Evolutionary conservation across 1,140 invertebrate genomes (phyloP).

Genomic region (Brachionus asplanchnoidis): DNA sequence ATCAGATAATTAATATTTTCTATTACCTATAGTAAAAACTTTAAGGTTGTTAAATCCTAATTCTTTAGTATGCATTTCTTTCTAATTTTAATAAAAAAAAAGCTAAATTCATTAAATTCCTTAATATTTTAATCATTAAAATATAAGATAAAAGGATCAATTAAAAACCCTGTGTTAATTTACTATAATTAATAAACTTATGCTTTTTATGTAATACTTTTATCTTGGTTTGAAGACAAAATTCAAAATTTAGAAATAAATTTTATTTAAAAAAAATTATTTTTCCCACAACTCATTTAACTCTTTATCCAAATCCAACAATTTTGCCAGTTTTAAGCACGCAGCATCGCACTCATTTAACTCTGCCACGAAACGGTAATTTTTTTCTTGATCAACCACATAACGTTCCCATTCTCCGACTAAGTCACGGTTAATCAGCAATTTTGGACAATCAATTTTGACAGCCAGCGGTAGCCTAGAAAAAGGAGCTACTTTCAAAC

Average conservation of each 20-base stretch:
- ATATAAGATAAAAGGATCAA: too few species aligned
- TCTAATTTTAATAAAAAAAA: too few species aligned
- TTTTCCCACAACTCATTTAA: not conserved
- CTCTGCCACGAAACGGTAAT: not conserved
- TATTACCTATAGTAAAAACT: too few species aligned
- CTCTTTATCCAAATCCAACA: not conserved
- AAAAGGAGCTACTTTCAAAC: conserved; percentile 87
- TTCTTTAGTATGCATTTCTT: too few species aligned
- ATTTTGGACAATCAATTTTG: not conserved
- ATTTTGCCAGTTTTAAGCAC: not conserved
- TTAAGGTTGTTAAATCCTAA: too few species aligned
- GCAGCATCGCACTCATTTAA: conserved; percentile 3
- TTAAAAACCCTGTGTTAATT: too few species aligned
- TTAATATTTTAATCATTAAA: too few species aligned
- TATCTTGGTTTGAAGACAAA: not conserved
- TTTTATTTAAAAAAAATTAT: not conserved
- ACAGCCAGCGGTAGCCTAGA: not conserved
- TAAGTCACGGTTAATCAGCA: conserved; percentile 27
- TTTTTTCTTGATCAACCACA: not conserved
- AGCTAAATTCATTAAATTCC: too few species aligned
- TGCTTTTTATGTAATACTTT: too few species aligned
- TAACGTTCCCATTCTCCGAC: not conserved
- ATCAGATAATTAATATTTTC: too few species aligned
- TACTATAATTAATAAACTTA: too few species aligned
- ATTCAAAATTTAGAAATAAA: not conserved